phyloP scores from a whole-genome alignment of 2,797 vertebrate genomes.

The Lacerta viridis region DNA sequence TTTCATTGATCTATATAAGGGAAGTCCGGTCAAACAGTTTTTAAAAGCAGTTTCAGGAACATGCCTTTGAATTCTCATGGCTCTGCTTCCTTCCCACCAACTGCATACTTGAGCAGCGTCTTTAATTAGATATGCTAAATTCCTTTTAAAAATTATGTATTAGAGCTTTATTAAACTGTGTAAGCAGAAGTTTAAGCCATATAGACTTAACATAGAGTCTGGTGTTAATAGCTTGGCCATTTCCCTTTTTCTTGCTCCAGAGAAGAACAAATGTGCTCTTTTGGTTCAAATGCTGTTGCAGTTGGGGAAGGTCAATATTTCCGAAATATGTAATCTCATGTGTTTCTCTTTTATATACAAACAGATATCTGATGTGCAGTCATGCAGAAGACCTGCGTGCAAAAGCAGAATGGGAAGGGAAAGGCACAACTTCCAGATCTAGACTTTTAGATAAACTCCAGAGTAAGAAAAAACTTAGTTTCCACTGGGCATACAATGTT shows the following conservation, averaged over 20 bases:
- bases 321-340: slow-evolving; percentile 51
- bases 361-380: slow-evolving; percentile 98
- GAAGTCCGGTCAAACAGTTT: neutral
- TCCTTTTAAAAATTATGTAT: neutral
- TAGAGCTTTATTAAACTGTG: neutral
- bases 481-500: neutral
- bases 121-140: neutral
- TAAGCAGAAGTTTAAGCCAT: neutral
- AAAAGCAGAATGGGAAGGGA: slow-evolving; percentile 99
- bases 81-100: neutral
- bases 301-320: slow-evolving; percentile 31
- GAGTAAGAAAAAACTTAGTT: slow-evolving; percentile 85
- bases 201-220: neutral
- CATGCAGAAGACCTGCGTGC: slow-evolving; percentile 96
- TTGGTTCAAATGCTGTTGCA: neutral
- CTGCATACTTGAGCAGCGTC: neutral
- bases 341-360: slow-evolving; percentile 51
- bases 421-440: slow-evolving; percentile 93
- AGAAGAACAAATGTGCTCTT: neutral
- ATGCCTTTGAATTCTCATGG: neutral
- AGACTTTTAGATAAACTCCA: slow-evolving; percentile 97
- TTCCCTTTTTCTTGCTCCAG: neutral
- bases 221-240: neutral
- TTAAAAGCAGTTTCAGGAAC: neutral
- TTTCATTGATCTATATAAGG: neutral